phyloP scores from a whole-genome alignment of 2,113 vertebrate genomes.

The Hippoglossus stenolepis region DNA sequence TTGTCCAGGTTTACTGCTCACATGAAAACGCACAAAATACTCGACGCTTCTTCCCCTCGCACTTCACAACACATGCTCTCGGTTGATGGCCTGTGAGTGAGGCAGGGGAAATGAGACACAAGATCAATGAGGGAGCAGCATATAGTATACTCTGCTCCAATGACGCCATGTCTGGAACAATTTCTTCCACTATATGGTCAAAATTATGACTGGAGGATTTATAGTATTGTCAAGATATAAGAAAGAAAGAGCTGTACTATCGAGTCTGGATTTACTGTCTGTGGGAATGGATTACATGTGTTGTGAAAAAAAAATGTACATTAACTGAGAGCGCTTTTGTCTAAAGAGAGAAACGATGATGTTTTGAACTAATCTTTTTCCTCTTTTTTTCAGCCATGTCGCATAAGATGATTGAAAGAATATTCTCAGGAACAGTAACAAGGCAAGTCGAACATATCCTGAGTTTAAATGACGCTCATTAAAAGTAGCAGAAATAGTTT shows the following conservation, averaged over 20 bases:
- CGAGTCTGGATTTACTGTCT: conserved; percentile 64
- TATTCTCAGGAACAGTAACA: conserved; percentile 96
- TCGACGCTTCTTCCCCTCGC: conserved; percentile 36
- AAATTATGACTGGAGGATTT: conserved; percentile 66
- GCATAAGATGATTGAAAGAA: conserved; percentile 90
- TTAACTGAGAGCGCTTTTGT: conserved; percentile 32
- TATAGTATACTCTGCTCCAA: conserved; percentile 46
- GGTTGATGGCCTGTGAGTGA: conserved; percentile 64
- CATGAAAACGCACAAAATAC: conserved; percentile 2
- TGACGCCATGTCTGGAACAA: conserved; percentile 76
- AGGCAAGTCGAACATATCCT: conserved; percentile 75
- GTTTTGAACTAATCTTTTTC: conserved; percentile 29
- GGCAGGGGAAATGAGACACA: conserved; percentile 68
- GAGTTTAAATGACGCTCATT: neutral
- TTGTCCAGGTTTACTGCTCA: neutral
- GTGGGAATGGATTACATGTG: conserved; percentile 63
- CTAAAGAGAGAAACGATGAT: neutral
- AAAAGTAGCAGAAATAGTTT: neutral
- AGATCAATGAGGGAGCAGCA: conserved; percentile 71
- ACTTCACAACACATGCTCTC: conserved; percentile 68
- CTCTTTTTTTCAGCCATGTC: conserved; percentile 86
- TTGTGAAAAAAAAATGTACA: conserved; percentile 44
- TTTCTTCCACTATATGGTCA: conserved; percentile 55
- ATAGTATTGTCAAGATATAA: conserved; percentile 55
- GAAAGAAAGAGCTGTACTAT: conserved; percentile 37